A percentile compares a stretch with the other conserved stretches of the same genome.
Evolutionary conservation across 2,888 invertebrate species (phyloP).

Genomic region (Terebella lapidaria): DNA sequence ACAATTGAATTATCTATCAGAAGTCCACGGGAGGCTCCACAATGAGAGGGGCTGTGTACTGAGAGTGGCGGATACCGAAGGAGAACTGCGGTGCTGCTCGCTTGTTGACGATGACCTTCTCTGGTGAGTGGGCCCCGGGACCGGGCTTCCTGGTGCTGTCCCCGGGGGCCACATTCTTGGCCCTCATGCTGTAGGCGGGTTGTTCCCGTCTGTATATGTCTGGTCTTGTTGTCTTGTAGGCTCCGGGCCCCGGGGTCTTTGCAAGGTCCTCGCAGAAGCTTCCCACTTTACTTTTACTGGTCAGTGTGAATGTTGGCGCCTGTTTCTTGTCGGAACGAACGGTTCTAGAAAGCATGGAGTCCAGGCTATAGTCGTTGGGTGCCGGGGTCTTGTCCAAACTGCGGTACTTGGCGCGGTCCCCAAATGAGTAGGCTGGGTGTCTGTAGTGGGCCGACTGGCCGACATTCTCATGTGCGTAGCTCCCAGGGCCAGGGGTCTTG

Average conservation of each 20-base stretch:
- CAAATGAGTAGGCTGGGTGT: slow-evolving; percentile 32
- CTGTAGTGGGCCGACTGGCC: slow-evolving; percentile 30
- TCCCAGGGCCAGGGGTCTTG: no score
- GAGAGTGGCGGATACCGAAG: slow-evolving; percentile 55
- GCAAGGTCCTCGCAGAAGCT: slow-evolving; percentile 18
- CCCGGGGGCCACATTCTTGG: slow-evolving; percentile 68
- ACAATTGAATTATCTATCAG: no score
- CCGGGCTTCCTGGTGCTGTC: slow-evolving; percentile 76
- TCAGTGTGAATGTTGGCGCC: slow-evolving; percentile 19
- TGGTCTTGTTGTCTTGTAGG: slow-evolving; percentile 64
- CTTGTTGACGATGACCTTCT: slow-evolving; percentile 60
- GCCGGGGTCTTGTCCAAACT: slow-evolving; percentile 28
- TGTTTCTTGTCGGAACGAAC: slow-evolving; percentile 11
- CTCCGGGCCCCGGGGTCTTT: slow-evolving; percentile 65
- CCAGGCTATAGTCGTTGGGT: slow-evolving; percentile 20
- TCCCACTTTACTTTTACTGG: slow-evolving; percentile 7
- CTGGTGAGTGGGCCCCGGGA: slow-evolving; percentile 78
- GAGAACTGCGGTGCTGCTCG: slow-evolving; percentile 42
- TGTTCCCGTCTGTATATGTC: slow-evolving; percentile 58
- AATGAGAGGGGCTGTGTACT: slow-evolving; percentile 30
- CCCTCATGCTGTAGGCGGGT: no score
- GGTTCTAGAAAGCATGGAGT: slow-evolving; percentile 19
- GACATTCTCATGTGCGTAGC: no score
- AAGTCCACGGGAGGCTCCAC: no score
- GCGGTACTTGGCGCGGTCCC: slow-evolving; percentile 28